phyloP scores from a whole-genome alignment of 2,888 invertebrate species.

The Drosophila buzzatii region DNA sequence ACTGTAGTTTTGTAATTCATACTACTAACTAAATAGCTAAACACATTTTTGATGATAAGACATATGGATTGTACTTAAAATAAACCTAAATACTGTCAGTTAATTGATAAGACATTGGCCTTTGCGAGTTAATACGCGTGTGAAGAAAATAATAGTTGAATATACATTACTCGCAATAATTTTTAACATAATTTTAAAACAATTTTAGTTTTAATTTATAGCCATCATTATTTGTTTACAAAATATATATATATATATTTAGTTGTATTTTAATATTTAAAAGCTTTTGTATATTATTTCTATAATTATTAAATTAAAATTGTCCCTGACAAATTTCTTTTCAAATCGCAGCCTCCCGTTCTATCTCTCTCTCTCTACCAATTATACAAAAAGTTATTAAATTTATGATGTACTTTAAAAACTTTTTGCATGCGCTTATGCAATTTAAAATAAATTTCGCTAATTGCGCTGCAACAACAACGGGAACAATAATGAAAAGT shows the following conservation, averaged over 20 bases:
- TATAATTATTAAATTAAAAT: background rate
- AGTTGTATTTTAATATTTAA: background rate
- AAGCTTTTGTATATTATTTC: background rate
- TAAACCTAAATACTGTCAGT: conserved; percentile 9
- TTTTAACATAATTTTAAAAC: background rate
- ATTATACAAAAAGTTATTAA: background rate
- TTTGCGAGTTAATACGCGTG: conserved; percentile 1
- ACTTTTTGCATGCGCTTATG: conserved; percentile 7
- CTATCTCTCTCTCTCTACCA: background rate
- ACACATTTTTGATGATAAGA: background rate
- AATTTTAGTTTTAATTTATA: background rate
- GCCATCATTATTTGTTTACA: too few relatives aligned
- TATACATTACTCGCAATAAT: background rate
- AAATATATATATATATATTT: too few relatives aligned
- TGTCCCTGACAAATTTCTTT: background rate
- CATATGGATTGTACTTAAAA: conserved; percentile 7
- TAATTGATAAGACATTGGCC: conserved; percentile 30
- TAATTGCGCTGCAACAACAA: conserved; percentile 8
- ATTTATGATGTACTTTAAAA: background rate
- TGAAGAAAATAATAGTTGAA: background rate
- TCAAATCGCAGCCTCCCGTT: too few relatives aligned
- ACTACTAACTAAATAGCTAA: background rate
- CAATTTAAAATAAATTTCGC: conserved; percentile 24
- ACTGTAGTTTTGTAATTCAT: background rate
- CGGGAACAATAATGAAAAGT: background rate